Evolutionary conservation across 2,797 vertebrate genomes (phyloP).

Genomic region (Adelosebastes latens): DNA sequence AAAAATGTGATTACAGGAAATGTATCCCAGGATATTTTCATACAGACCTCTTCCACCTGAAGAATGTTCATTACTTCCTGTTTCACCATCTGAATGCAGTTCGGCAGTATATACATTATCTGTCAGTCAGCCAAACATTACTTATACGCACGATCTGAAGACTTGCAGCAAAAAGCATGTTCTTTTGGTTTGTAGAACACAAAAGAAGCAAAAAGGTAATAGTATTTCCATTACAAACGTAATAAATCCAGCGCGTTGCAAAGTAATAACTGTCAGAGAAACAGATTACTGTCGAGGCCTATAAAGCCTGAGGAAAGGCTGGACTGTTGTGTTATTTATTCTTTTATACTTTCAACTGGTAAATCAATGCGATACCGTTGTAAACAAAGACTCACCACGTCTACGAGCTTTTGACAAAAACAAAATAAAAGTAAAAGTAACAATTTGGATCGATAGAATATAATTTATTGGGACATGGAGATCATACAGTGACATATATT

Average conservation of each 20-base stretch:
- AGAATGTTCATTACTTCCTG: slow-evolving; percentile 28
- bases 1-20: slow-evolving; percentile 48
- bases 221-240: slow-evolving; percentile 58
- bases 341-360: slow-evolving; percentile 45
- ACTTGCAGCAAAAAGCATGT: slow-evolving; percentile 28
- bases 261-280: slow-evolving; percentile 73
- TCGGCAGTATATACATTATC: neutral
- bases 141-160: slow-evolving; percentile 11
- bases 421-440: slow-evolving; percentile 36
- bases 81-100: slow-evolving; percentile 14
- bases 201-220: slow-evolving; percentile 47
- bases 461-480: slow-evolving; percentile 61
- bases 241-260: slow-evolving; percentile 60
- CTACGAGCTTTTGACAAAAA: slow-evolving; percentile 14
- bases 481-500: slow-evolving; percentile 11
- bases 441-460: slow-evolving; percentile 36
- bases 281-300: slow-evolving; percentile 55
- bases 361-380: slow-evolving; percentile 51
- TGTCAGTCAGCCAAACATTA: slow-evolving; percentile 32
- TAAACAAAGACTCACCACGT: slow-evolving; percentile 47
- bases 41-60: slow-evolving; percentile 1
- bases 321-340: slow-evolving; percentile 51
- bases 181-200: slow-evolving; percentile 18
- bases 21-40: slow-evolving; percentile 26
- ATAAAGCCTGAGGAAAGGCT: slow-evolving; percentile 51